phyloP scores from a whole-genome alignment of 2,113 vertebrate species.

The Festucalex cinctus region DNA sequence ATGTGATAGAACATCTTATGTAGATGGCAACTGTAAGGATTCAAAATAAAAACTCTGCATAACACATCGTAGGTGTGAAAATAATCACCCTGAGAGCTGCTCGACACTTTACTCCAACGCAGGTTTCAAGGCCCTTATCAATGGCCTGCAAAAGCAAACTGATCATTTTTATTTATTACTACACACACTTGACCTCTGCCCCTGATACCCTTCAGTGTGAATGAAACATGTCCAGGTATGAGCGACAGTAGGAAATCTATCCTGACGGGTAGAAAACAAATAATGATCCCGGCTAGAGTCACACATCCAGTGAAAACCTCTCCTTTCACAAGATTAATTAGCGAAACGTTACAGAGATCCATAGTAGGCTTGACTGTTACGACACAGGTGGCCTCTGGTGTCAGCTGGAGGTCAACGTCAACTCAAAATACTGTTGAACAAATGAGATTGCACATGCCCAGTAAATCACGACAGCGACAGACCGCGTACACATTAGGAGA shows the following conservation, averaged over 20 bases:
- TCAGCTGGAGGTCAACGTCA: conserved; percentile 21
- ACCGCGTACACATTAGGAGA: neutral
- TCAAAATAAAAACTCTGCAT: no score
- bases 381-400: conserved; percentile 7
- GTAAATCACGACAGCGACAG: conserved; percentile 30
- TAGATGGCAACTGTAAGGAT: no score
- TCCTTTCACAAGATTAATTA: conserved; percentile 44
- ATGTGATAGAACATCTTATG: neutral
- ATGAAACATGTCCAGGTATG: conserved; percentile 29
- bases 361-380: neutral
- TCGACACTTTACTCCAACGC: no score
- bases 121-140: neutral
- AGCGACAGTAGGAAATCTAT: conserved; percentile 22
- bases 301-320: conserved; percentile 25
- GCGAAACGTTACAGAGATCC: conserved; percentile 21
- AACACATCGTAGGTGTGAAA: no score
- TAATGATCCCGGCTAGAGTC: conserved; percentile 11
- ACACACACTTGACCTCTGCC: neutral
- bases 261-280: conserved; percentile 16
- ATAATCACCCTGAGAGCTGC: no score
- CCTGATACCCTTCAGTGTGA: conserved; percentile 6
- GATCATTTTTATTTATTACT: conserved; percentile 12
- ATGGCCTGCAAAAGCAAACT: neutral
- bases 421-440: conserved; percentile 15
- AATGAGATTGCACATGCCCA: conserved; percentile 21